Conservation (phyloP, 2,888 invertebrate species). For the Oligia strigilis region DNA sequence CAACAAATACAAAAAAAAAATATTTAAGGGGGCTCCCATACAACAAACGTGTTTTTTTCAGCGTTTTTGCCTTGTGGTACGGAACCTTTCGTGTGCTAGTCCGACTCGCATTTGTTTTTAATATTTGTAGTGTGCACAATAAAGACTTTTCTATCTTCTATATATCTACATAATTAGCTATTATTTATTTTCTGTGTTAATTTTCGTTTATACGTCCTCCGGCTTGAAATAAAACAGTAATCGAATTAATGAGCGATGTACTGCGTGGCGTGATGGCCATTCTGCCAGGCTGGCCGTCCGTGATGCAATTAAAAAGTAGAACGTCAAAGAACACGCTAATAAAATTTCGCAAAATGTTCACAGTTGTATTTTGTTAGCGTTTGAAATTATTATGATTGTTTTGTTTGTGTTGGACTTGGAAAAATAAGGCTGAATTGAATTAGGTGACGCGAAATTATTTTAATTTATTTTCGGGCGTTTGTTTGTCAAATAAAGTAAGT, state of each 20-base stretch:
- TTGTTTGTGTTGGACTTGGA: conserved; percentile 43
- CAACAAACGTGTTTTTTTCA: no score
- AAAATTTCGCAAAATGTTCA: conserved; percentile 55
- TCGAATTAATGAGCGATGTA: conserved; percentile 40
- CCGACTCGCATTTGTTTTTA: no score
- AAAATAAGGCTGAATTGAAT: conserved; percentile 46
- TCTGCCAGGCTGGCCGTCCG: conserved; percentile 40
- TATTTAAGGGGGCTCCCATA: no score
- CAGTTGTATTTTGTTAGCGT: conserved; percentile 50
- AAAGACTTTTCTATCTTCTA: no score
- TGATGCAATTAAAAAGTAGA: conserved; percentile 69
- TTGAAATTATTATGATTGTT: conserved; percentile 40
- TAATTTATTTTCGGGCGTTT: conserved; percentile 18
- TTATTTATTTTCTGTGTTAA: not conserved
- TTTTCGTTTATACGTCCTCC: not conserved
- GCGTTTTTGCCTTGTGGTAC: no score
- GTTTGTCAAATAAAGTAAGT: not conserved
- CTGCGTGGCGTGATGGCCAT: conserved; percentile 14
- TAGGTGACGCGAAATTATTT: conserved; percentile 32
- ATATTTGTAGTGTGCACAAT: no score
- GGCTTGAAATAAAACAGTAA: conserved; percentile 49
- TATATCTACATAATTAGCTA: not conserved
- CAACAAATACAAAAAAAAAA: no score
- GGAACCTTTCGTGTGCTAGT: no score
- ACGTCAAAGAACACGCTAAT: conserved; percentile 64